Base-by-base conservation (phyloP, 2,797 vertebrate genomes). In the Bovichtus variegatus region DNA sequence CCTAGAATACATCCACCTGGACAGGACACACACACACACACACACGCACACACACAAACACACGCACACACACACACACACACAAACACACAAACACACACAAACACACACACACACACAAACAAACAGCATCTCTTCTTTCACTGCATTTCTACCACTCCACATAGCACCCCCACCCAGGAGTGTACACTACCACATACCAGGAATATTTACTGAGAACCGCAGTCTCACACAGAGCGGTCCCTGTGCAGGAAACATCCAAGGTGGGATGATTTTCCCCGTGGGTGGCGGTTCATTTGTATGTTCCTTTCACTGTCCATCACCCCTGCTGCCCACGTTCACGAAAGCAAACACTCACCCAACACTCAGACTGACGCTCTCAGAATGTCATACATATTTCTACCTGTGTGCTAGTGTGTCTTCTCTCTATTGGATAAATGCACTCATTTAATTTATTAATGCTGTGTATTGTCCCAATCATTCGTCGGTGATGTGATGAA, bases 201-300 rank as follows among this genome's bases (percentile, higher is more conserved):
- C 87, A 74, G 75, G 76, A 86, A 93, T 93, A 92, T 92, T 93
- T 90, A 90, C 74, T 44, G 77, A 83, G 76, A 88, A 80, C 91
- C 86, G 0, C 89, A 89, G 84, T 54, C 78, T 83, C 57, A 70
- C 86, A 92, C 91, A 92, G 86, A 87, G 87, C 47, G 6, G 74
- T 66, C 89, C 83, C 90, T 92, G 90, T 92, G 83, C 75, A 85
- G 84, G 77, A 82, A 83, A 89, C 88, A 89, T 90, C 72, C 86
- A 88, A 79, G 91, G 90, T 91, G 86, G 88, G 89, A 88, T 83
- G 87, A 86, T 86, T 90, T 91, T 92, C 92, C 86, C 72, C 4
- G 89, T 91, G 91, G 91, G 89, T 93, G 91, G 90, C 85, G 91
- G 80, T 78, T 89, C 80, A 87, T 89, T 91, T 90, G 87, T 89